Evolutionary conservation across 2,797 vertebrate species (phyloP).

Genomic region (Coregonus suidteri): DNA sequence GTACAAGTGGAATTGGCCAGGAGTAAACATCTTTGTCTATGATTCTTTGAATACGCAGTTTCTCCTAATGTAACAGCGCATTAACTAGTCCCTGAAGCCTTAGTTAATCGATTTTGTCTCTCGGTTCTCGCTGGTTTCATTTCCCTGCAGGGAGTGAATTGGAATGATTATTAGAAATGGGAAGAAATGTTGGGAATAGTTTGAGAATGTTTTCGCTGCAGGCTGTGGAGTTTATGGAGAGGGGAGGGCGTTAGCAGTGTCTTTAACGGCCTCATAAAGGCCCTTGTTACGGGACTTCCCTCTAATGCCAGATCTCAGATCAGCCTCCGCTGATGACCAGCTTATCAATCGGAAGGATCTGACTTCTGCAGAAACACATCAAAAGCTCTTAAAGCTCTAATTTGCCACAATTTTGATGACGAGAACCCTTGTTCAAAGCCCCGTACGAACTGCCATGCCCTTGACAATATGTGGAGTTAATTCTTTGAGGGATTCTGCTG

Average conservation of each 20-base stretch:
- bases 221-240: conserved; percentile 31
- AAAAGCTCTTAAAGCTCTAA: conserved; percentile 24
- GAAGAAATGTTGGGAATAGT: conserved; percentile 42
- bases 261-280: conserved; percentile 51
- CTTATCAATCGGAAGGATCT: conserved; percentile 19
- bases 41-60: conserved; percentile 25
- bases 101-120: conserved; percentile 28
- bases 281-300: conserved; percentile 7
- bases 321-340: conserved; percentile 12
- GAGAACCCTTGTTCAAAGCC: conserved; percentile 33
- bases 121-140: conserved; percentile 32
- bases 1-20: not conserved
- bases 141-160: conserved; percentile 39
- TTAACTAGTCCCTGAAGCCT: conserved; percentile 27
- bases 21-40: conserved; percentile 12
- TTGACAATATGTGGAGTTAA: conserved; percentile 26
- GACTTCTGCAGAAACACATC: conserved; percentile 34
- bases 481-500: not conserved
- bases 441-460: conserved; percentile 19
- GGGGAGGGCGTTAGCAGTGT: conserved; percentile 20
- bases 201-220: conserved; percentile 21
- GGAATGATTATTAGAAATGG: conserved; percentile 26
- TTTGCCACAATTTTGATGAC: conserved; percentile 20
- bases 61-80: conserved; percentile 19
- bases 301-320: conserved; percentile 11